Evolutionary conservation across 2,113 vertebrate species (phyloP).

Genomic region (Ceyx margarethae): DNA sequence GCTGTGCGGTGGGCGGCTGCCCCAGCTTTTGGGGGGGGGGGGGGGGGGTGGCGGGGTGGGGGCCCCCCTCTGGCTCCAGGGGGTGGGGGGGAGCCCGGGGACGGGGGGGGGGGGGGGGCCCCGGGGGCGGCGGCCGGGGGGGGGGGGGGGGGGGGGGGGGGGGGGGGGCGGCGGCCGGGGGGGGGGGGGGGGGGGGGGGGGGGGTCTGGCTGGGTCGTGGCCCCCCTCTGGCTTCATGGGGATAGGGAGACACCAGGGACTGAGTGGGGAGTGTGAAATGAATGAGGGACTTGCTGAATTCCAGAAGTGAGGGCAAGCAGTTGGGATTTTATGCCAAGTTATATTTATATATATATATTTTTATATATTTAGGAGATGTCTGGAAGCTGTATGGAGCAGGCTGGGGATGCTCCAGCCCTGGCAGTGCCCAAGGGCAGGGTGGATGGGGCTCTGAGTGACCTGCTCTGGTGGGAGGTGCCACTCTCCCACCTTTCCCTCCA

Average conservation of each 20-base stretch:
- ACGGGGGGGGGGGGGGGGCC: too few species aligned
- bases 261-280: rapidly evolving
- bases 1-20: rapidly evolving
- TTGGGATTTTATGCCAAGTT: not conserved
- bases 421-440: not conserved
- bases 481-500: too few species aligned
- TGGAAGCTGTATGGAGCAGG: not conserved
- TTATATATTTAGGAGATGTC: too few species aligned
- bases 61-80: rapidly evolving
- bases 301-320: not conserved
- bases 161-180: too few species aligned
- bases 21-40: rapidly evolving
- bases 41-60: rapidly evolving
- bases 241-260: not conserved
- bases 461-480: not conserved
- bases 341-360: not conserved
- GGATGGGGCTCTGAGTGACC: not conserved
- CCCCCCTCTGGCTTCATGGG: rapidly evolving
- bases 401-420: not conserved
- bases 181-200: too few species aligned
- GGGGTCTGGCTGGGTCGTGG: rapidly evolving
- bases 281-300: rapidly evolving
- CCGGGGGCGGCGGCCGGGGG: too few species aligned
- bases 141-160: too few species aligned
- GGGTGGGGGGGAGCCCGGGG: not conserved